Percentiles rank a stretch among this genome's conserved stretches.
phyloP scores from a whole-genome alignment of 1,140 invertebrate species.

The Solenopsis invicta region DNA sequence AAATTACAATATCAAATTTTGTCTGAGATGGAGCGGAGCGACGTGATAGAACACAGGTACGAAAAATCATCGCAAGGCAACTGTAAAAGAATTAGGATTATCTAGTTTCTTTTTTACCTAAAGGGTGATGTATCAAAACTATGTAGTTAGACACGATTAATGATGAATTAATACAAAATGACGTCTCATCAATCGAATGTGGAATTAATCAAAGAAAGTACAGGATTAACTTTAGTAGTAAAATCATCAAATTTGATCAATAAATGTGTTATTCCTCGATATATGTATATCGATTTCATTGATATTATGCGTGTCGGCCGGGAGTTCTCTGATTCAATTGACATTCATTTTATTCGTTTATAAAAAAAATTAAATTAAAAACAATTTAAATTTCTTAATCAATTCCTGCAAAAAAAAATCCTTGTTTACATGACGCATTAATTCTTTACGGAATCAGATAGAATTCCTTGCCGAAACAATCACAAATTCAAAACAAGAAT shows the following conservation, averaged over 20 bases:
- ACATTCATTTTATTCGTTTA: neutral
- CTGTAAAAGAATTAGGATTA: conserved; percentile 82
- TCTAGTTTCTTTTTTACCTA: conserved; percentile 82
- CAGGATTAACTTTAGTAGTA: conserved; percentile 76
- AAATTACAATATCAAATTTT: neutral
- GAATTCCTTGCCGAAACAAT: conserved; percentile 54
- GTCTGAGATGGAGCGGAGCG: conserved; percentile 71
- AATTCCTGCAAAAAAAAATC: neutral
- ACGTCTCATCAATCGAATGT: conserved; percentile 80
- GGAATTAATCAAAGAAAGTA: conserved; percentile 81
- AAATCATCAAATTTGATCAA: conserved; percentile 74
- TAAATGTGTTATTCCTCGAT: conserved; percentile 72
- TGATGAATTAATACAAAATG: conserved; percentile 81
- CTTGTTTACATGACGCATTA: neutral
- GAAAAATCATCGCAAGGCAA: conserved; percentile 83
- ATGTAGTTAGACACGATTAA: conserved; percentile 82
- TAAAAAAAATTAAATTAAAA: conserved; percentile 1
- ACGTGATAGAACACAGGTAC: conserved; percentile 78
- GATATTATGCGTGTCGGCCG: conserved; percentile 66
- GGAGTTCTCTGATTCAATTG: conserved; percentile 71
- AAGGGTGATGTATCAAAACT: conserved; percentile 80
- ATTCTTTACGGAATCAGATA: conserved; percentile 35
- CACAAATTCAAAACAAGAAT: conserved; percentile 36
- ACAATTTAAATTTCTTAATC: neutral
- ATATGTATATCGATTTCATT: conserved; percentile 52